A percentile compares a stretch with the other conserved stretches of the same genome.
Conservation (phyloP, 2,113 vertebrate genomes). For the Muscicapa adusta region DNA sequence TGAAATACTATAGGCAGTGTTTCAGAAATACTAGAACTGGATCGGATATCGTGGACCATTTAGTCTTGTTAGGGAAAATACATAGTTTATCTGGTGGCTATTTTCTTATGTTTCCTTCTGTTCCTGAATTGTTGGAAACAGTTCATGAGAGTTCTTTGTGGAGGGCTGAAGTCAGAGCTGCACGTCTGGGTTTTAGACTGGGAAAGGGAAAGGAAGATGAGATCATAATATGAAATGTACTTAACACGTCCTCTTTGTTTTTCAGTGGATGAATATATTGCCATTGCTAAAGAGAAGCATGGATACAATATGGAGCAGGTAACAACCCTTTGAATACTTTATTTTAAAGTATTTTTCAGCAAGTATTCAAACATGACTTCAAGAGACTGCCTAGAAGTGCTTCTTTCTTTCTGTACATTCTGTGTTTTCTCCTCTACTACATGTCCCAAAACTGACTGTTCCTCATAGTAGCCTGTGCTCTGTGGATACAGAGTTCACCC, state of each 20-base stretch:
- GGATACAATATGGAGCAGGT: slow-evolving; percentile 99
- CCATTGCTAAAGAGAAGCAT: slow-evolving; percentile 94
- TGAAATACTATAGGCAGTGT: background rate
- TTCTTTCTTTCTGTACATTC: background rate
- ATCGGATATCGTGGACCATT: background rate
- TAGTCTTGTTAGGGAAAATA: background rate
- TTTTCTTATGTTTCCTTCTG: background rate
- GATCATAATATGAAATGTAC: background rate
- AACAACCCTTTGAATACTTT: slow-evolving; percentile 12
- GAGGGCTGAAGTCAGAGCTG: background rate
- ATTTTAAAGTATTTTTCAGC: background rate
- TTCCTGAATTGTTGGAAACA: background rate
- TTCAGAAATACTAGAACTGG: background rate
- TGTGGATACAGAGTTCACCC: background rate
- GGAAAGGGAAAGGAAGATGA: background rate
- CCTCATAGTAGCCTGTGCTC: background rate
- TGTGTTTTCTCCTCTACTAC: background rate
- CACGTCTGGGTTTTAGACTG: background rate
- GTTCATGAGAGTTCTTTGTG: background rate
- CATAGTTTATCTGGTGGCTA: background rate
- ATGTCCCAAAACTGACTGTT: background rate
- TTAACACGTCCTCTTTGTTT: slow-evolving; percentile 53
- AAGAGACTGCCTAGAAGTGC: background rate
- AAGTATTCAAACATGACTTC: background rate
- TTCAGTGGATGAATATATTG: slow-evolving; percentile 93